Evolutionary conservation across 2,888 invertebrate genomes (phyloP).

Genomic region (Polia nebulosa): DNA sequence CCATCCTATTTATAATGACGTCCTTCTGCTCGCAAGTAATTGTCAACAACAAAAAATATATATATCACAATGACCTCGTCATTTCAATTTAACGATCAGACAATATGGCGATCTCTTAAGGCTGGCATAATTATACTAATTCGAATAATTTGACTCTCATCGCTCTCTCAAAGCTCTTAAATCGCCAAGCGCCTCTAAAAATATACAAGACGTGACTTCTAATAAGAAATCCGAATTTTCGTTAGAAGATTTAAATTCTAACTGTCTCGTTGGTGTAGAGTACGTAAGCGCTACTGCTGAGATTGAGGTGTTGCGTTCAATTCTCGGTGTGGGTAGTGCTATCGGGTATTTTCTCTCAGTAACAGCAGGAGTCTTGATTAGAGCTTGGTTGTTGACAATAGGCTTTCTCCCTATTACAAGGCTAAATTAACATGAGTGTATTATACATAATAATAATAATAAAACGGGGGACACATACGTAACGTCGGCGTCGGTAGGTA

Average conservation of each 20-base stretch:
- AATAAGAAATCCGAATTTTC: conserved; percentile 15
- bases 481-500: no score
- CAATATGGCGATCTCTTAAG: conserved; percentile 8
- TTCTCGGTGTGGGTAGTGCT: not conserved
- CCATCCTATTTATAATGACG: conserved; percentile 13
- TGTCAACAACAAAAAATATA: conserved; percentile 4
- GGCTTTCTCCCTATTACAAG: no score
- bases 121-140: conserved; percentile 28
- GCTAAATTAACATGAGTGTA: no score
- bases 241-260: no score
- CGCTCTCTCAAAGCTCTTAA: conserved; percentile 1
- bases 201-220: conserved; percentile 30
- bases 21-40: conserved; percentile 8
- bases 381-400: no score
- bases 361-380: no score
- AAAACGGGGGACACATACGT: no score
- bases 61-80: not conserved
- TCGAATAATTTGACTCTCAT: conserved; percentile 35
- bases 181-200: conserved; percentile 4
- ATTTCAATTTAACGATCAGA: conserved; percentile 33
- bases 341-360: not conserved
- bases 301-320: not conserved
- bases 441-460: no score
- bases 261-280: not conserved
- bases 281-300: not conserved